A percentile compares a stretch with the other conserved stretches of the same genome.
Evolutionary conservation across 2,113 vertebrate species (phyloP).

Genomic region (Plecturocebus donacophilus): DNA sequence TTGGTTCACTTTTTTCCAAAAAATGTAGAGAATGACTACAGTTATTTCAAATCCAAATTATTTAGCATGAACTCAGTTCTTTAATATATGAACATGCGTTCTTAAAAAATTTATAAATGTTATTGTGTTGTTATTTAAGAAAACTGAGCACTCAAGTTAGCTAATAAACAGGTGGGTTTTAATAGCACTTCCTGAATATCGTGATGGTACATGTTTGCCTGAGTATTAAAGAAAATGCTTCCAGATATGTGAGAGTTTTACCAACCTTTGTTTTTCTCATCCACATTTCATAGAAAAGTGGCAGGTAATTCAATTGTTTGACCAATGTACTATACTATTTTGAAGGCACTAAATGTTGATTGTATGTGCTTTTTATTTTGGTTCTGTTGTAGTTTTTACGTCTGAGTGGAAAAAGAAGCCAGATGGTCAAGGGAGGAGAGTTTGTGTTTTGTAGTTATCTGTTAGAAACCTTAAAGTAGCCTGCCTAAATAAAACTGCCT

Average conservation of each 20-base stretch:
- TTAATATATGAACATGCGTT: not conserved
- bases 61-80: not conserved
- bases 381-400: not conserved
- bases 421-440: not conserved
- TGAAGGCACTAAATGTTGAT: not conserved
- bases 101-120: not conserved
- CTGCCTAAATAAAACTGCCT: constrained; percentile 15
- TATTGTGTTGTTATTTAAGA: not conserved
- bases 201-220: not conserved
- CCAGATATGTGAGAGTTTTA: not conserved
- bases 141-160: not conserved
- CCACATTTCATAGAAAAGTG: not conserved
- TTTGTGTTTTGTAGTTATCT: not conserved
- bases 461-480: not conserved
- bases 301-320: not conserved
- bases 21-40: not conserved
- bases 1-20: constrained; percentile 14
- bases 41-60: not conserved
- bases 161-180: not conserved
- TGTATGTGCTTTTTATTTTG: not conserved
- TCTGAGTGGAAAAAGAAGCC: not conserved
- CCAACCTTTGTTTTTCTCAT: not conserved
- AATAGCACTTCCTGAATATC: not conserved
- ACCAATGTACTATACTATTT: not conserved
- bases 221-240: not conserved